Conservation (phyloP, 2,888 invertebrate species). For the Nomada fabriciana region DNA sequence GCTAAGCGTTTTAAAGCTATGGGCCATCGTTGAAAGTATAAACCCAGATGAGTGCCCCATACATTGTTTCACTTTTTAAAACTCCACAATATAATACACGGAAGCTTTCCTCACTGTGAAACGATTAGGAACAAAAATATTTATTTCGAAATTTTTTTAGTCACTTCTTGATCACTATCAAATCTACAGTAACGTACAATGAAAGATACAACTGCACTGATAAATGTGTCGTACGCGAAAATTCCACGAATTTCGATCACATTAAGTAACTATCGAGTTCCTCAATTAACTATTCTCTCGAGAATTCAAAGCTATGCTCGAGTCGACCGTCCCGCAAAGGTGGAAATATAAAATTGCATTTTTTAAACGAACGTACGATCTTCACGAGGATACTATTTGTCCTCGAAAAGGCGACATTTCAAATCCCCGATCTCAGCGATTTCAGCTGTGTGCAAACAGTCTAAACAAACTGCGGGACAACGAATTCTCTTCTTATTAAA, state of each 20-base stretch:
- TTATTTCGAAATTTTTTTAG: too few relatives aligned
- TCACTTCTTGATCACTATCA: too few relatives aligned
- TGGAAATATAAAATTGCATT: background rate
- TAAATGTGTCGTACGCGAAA: background rate
- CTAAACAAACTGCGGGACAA: background rate
- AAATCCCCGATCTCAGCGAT: background rate
- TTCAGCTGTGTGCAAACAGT: background rate
- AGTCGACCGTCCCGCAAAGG: too few relatives aligned
- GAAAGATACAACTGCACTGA: background rate
- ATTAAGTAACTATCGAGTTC: background rate
- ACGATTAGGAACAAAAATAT: too few relatives aligned
- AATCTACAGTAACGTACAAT: background rate
- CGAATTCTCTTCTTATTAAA: background rate
- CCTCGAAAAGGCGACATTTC: background rate
- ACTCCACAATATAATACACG: background rate
- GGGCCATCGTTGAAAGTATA: background rate
- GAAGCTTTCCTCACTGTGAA: too few relatives aligned
- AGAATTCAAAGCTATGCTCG: background rate
- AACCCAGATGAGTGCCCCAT: background rate
- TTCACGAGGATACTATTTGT: background rate
- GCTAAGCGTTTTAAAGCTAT: background rate
- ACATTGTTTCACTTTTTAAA: background rate
- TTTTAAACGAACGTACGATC: background rate
- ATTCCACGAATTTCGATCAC: background rate
- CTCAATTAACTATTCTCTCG: background rate